phyloP scores from a whole-genome alignment of 2,888 invertebrate genomes.

The Conomelus anceps region DNA sequence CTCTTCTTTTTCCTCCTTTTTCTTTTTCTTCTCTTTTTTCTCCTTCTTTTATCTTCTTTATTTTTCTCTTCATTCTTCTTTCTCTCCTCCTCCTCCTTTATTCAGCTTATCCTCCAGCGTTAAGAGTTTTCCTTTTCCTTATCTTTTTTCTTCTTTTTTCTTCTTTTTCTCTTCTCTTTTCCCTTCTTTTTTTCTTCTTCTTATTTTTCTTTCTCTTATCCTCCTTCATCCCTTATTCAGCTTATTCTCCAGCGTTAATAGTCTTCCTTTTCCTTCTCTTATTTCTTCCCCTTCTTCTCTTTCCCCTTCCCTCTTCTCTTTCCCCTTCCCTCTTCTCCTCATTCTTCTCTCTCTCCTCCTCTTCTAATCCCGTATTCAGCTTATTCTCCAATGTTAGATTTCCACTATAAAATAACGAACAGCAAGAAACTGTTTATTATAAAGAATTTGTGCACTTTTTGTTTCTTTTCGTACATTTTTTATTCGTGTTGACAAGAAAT shows the following conservation, averaged over 20 bases:
- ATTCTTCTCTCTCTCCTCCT: neutral
- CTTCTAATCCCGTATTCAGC: neutral
- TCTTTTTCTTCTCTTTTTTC: slow-evolving; percentile 1
- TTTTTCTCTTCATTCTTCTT: slow-evolving; percentile 17
- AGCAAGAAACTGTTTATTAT: no score
- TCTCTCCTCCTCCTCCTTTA: neutral
- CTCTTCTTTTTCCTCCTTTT: neutral
- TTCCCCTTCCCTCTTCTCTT: no score
- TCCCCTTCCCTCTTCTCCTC: no score
- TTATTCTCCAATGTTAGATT: no score
- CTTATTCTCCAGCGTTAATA: no score
- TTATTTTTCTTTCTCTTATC: neutral
- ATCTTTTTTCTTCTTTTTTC: neutral
- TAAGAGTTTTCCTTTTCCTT: no score
- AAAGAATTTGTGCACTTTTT: no score
- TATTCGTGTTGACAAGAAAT: no score
- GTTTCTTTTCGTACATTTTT: no score
- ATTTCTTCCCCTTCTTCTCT: no score
- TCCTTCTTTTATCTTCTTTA: neutral
- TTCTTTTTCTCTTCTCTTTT: neutral
- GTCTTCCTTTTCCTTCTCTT: no score
- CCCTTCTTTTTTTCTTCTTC: neutral
- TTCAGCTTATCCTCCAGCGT: neutral
- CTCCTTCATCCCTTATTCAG: neutral
- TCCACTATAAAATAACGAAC: no score